Evolutionary conservation across 2,797 vertebrate genomes (phyloP), one percentile per base, ranked within the genome.

Genomic region (Toxotes lorentzi): DNA sequence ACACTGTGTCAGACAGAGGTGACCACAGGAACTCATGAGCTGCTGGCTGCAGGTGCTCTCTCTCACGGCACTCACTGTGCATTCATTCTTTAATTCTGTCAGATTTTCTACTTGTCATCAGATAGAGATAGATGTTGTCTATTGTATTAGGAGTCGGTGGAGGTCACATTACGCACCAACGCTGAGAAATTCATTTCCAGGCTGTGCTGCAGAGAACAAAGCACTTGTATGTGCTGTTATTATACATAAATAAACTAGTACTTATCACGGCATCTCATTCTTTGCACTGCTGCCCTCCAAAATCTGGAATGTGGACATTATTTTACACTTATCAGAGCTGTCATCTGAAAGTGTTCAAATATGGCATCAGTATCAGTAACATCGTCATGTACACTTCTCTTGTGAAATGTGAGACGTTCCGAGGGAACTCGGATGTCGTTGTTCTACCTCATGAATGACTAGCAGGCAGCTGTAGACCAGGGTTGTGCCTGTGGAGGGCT

Each of bases 41-140:
- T 69, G 83, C 85, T 84, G 87, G 86, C 91, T 89, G 95, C 94
- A 94, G 94, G 93, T 95, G 95, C 89, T 88, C 83, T 80, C 87
- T 94, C 89, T 91, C 88, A 88, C 92, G 88, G 67, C 80, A 73
- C 64, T 78, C 84, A 83, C 86, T 87, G 92, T 93, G 88, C 91
- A 92, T 93, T 92, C 94, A 95, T 92, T 93, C 74, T 85, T 93
- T 91, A 86, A 93, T 94, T 94, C 92, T 92, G 89, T 92, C 89
- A 91, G 91, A 95, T 96, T 93, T 95, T 96, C 92, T 95, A 94
- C 95, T 93, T 95, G 95, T 96, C 96, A 92, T 81, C 58, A 82
- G 76, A 79, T 61, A 45, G 87, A 91, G 92, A 94, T 92, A 89
- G 92, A 95, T 93, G 87, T 89, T 73, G 41, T 81, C 83, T 83